These are phyloP conservation scores for Iselma pallidipennis DNA, from an alignment of 2,888 invertebrate genomes.

Conservation along the genomic window DNA sequence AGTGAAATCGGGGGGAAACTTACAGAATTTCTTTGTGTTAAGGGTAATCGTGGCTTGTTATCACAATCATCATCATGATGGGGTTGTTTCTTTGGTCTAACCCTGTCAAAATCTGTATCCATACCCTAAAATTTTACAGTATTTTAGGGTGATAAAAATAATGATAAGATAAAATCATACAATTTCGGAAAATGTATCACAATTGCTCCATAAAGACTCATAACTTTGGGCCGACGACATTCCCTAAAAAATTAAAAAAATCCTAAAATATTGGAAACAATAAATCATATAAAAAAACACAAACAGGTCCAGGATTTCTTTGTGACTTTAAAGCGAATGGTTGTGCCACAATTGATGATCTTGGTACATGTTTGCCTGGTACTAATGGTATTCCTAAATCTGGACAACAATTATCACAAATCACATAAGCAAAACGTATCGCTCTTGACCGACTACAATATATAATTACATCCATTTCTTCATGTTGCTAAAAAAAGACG, in stretches of 20 bases:
- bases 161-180: neutral
- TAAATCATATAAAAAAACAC: too few relatives aligned
- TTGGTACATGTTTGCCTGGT: slow-evolving; percentile 56
- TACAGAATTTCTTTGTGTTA: neutral
- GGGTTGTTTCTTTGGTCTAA: neutral
- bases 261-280: too few relatives aligned
- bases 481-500: slow-evolving; percentile 50
- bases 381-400: slow-evolving; percentile 53
- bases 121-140: neutral
- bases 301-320: neutral
- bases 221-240: neutral
- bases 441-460: slow-evolving; percentile 56
- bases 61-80: neutral
- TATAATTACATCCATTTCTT: slow-evolving; percentile 43
- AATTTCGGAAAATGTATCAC: neutral
- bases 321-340: neutral
- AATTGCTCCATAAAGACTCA: neutral
- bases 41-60: neutral
- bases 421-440: slow-evolving; percentile 54
- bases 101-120: neutral
- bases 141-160: neutral
- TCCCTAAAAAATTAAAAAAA: neutral
- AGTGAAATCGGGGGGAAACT: neutral
- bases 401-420: slow-evolving; percentile 56
- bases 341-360: slow-evolving; percentile 18